Base-by-base conservation (phyloP, 1,140 invertebrate species). In the Achatina immaculata region DNA sequence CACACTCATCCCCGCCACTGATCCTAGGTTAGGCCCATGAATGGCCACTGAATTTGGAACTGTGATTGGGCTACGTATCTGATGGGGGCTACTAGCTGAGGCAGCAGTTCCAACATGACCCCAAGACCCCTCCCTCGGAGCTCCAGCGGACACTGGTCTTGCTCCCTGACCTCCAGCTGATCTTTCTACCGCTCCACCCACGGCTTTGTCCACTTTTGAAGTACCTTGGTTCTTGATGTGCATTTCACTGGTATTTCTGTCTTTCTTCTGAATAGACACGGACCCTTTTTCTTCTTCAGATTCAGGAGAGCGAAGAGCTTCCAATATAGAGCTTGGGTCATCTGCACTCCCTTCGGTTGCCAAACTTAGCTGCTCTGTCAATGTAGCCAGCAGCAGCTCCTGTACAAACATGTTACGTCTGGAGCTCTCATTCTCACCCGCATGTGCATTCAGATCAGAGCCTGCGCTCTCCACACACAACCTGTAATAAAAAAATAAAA, bases 401-500 rank as follows among this genome's bases (percentile, higher is more conserved):
- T 94, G 93, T 69, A 94, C 92, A 92, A 95, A 95, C 28, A 95
- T 86, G 88, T 94, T 94, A 82, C 93, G 92, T 88, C 94, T 94
- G 77, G 94, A 93, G 84, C 93, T 92, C 82, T 94, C 93, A 81
- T 92, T 91, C 84, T 94, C 94, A 82, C 93, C 90, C 71, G 87
- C 91, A 85, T 94, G 92, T 69, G 92, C 86, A 83, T 94, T 93
- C 14, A 90, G 87, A 83, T 94, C 94, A 36, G 93, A 92, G 69
- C 93, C 85, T 58, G 62, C 11, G 36, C 51, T 65, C n/a, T 84
- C 83, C 31, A 66, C 80, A 83, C 93, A 93, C 86, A 93, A 94
- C 91, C 94, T 94, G 86, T 4, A 90, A 87, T 62, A n/a, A 85
- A 82, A 86, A 76, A 79, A 78, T 77, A 81, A 55, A 75, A 38